Percentiles rank a stretch among this genome's conserved stretches.
Evolutionary conservation across 1,140 invertebrate species (phyloP).

Genomic region (Periplaneta americana): DNA sequence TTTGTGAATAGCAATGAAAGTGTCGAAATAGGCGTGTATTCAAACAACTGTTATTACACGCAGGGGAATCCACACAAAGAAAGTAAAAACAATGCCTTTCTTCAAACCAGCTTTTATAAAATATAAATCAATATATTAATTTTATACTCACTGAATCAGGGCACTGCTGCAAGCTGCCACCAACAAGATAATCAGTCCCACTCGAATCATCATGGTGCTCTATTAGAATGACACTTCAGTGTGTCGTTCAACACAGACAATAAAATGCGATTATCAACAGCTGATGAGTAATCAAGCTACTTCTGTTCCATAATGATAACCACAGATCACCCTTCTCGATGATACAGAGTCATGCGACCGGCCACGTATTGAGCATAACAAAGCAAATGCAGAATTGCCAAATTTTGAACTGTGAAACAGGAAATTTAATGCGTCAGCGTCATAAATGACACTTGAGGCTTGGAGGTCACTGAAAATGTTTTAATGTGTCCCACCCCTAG

Average conservation of each 20-base stretch:
- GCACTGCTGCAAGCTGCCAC: not conserved
- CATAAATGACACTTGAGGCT: too few species aligned
- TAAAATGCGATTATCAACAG: not conserved
- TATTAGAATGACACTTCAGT: not conserved
- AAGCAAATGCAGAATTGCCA: too few species aligned
- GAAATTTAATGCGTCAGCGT: too few species aligned
- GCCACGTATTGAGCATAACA: not conserved
- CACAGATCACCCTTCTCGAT: not conserved
- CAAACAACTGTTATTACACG: not conserved
- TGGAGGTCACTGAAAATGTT: too few species aligned
- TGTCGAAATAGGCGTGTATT: not conserved
- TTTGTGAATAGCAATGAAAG: not conserved
- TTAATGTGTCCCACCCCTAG: too few species aligned
- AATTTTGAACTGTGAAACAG: too few species aligned
- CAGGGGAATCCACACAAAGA: not conserved
- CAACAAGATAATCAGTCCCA: not conserved
- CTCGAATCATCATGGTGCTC: not conserved
- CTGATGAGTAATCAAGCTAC: too few species aligned
- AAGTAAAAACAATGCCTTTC: not conserved
- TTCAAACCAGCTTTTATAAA: not conserved
- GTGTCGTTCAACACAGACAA: not conserved
- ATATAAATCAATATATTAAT: not conserved
- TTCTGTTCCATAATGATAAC: too few species aligned
- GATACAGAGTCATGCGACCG: not conserved
- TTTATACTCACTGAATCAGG: not conserved